A percentile compares a stretch with the other conserved stretches of the same genome.
phyloP scores from a whole-genome alignment of 64 coral and sea anemone genomes.

The Catalaphyllia jardinei region DNA sequence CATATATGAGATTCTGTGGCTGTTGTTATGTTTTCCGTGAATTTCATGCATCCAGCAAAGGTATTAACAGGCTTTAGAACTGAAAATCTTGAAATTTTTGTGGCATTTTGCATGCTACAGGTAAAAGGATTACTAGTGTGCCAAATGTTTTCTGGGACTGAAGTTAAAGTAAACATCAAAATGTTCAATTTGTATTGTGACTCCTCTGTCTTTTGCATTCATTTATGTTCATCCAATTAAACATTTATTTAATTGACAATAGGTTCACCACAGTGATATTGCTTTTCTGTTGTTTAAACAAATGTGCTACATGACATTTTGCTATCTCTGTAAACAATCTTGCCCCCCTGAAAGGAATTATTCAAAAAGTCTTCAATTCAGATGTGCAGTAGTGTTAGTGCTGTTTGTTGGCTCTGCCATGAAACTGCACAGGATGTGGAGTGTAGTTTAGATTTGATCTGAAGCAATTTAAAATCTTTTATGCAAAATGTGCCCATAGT shows the following conservation, averaged over 20 bases:
- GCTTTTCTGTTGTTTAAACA: slow-evolving; percentile 18
- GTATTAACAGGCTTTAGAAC: neutral
- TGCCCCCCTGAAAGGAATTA: neutral
- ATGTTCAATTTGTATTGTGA: slow-evolving; percentile 14
- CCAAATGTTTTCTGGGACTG: neutral
- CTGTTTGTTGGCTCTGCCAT: neutral
- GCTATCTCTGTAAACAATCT: slow-evolving; percentile 41
- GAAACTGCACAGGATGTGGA: neutral
- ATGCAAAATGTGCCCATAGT: neutral
- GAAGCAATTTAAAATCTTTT: neutral
- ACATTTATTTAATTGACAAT: slow-evolving; percentile 41
- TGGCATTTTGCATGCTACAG: slow-evolving; percentile 22
- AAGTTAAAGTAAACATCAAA: slow-evolving; percentile 32
- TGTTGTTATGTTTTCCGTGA: neutral
- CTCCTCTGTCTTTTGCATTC: slow-evolving; percentile 16
- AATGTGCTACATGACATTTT: neutral
- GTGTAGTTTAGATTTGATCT: neutral
- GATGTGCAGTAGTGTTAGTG: neutral
- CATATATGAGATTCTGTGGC: neutral
- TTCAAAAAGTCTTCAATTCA: neutral
- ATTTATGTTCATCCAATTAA: slow-evolving; percentile 43
- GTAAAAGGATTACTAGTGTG: neutral
- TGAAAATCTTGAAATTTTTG: slow-evolving; percentile 6
- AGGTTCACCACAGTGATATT: slow-evolving; percentile 27
- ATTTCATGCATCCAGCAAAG: neutral